phyloP scores from a whole-genome alignment of 2,888 invertebrate genomes.

The Tuberolachnus salignus region DNA sequence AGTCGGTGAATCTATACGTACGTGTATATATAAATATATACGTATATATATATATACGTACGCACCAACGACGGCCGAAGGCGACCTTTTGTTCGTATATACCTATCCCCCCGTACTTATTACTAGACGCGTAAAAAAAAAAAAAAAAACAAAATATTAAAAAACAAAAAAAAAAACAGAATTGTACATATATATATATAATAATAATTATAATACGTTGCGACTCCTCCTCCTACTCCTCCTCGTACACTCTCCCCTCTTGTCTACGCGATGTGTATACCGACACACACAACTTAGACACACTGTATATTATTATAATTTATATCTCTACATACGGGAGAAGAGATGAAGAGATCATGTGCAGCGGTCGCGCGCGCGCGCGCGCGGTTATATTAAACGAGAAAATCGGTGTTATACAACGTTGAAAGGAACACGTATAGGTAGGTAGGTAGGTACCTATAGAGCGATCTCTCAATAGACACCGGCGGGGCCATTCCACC shows the following conservation, averaged over 20 bases:
- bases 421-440: slow-evolving; percentile 56
- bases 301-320: not conserved
- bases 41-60: no score
- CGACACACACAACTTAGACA: no score
- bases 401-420: slow-evolving; percentile 57
- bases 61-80: no score
- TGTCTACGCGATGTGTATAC: no score
- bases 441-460: slow-evolving; percentile 17
- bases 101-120: slow-evolving; percentile 23
- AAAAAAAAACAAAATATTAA: slow-evolving; percentile 18
- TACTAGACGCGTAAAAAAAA: slow-evolving; percentile 38
- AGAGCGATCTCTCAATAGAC: slow-evolving; percentile 35
- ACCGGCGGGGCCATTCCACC: slow-evolving; percentile 51
- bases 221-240: no score
- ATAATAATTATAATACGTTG: not conserved
- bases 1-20: not conserved
- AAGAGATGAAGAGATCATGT: slow-evolving; percentile 42
- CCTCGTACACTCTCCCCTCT: no score
- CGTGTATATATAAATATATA: no score
- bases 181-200: not conserved
- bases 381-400: slow-evolving; percentile 53
- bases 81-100: slow-evolving; percentile 45
- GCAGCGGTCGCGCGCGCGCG: slow-evolving; percentile 11
- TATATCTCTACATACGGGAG: not conserved
- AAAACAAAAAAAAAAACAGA: no score